Conservation (phyloP, 1,140 invertebrate species). For the Saxidomus purpurata region DNA sequence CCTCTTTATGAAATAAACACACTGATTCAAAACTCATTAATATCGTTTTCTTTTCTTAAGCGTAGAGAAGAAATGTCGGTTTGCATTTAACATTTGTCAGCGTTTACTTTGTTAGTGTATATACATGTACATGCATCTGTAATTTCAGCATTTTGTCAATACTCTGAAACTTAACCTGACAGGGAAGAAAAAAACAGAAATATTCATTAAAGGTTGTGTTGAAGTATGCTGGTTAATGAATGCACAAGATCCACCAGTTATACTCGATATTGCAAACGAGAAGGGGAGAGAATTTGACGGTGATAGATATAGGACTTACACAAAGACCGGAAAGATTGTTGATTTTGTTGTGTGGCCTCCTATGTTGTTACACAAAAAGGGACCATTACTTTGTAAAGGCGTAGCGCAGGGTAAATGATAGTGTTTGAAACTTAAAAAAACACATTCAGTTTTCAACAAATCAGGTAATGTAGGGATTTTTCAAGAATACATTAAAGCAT, state of each 20-base stretch:
- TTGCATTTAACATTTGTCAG: too few species aligned
- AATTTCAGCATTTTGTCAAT: constrained; percentile 12
- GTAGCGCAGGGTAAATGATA: constrained; percentile 51
- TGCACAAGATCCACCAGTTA: constrained; percentile 48
- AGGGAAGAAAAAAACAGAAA: neutral
- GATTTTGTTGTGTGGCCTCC: constrained; percentile 55
- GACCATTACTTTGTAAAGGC: constrained; percentile 41
- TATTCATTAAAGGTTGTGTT: constrained; percentile 18
- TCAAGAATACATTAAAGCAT: too few species aligned
- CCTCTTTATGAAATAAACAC: too few species aligned
- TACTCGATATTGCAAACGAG: neutral
- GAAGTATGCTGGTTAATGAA: constrained; percentile 53
- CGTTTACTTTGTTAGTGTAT: too few species aligned
- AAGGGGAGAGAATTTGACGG: constrained; percentile 20
- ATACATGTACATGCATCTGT: too few species aligned
- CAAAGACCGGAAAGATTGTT: constrained; percentile 32
- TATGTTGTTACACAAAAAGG: constrained; percentile 37
- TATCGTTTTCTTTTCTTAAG: too few species aligned
- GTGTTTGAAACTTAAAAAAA: neutral
- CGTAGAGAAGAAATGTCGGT: too few species aligned
- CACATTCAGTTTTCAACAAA: too few species aligned
- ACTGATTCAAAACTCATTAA: too few species aligned
- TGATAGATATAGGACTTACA: constrained; percentile 1
- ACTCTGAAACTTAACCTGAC: neutral
- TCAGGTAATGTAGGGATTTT: too few species aligned